A percentile compares a stretch with the other conserved stretches of the same genome.
These are phyloP conservation scores for Thelaira solivaga DNA, from an alignment of 2,888 invertebrate genomes.

Conservation along the genomic window DNA sequence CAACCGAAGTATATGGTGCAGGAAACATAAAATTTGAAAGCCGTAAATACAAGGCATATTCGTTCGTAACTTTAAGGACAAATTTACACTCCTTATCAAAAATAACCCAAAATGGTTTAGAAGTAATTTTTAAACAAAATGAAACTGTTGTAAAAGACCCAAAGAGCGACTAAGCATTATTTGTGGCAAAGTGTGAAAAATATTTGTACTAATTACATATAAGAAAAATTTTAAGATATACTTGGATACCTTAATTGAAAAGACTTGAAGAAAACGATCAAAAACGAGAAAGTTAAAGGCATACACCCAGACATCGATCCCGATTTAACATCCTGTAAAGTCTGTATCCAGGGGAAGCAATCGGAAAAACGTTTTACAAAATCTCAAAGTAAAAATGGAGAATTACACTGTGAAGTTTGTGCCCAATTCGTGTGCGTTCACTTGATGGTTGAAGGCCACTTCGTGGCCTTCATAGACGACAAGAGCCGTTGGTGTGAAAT, in stretches of 20 bases:
- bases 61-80: conserved; percentile 34
- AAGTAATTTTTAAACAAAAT: conserved; percentile 26
- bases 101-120: conserved; percentile 27
- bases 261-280: conserved; percentile 43
- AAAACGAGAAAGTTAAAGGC: neutral
- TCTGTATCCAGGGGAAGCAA: conserved; percentile 46
- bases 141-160: conserved; percentile 3
- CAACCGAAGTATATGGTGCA: conserved; percentile 2
- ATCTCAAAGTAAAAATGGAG: neutral
- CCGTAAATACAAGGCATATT: neutral
- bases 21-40: conserved; percentile 4
- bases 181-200: neutral
- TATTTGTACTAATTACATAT: neutral
- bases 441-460: conserved; percentile 18
- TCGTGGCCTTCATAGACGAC: conserved; percentile 51
- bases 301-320: neutral
- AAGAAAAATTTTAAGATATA: conserved; percentile 4
- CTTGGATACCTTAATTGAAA: conserved; percentile 43
- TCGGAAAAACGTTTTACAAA: conserved; percentile 8
- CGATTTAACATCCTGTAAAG: conserved; percentile 29
- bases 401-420: conserved; percentile 54
- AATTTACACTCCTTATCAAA: conserved; percentile 46
- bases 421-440: conserved; percentile 43
- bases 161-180: neutral
- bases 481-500: conserved; percentile 53